Percentiles rank a stretch among this genome's conserved stretches.
Evolutionary conservation across 2,113 vertebrate genomes (phyloP).

Genomic region (Cervus canadensis): DNA sequence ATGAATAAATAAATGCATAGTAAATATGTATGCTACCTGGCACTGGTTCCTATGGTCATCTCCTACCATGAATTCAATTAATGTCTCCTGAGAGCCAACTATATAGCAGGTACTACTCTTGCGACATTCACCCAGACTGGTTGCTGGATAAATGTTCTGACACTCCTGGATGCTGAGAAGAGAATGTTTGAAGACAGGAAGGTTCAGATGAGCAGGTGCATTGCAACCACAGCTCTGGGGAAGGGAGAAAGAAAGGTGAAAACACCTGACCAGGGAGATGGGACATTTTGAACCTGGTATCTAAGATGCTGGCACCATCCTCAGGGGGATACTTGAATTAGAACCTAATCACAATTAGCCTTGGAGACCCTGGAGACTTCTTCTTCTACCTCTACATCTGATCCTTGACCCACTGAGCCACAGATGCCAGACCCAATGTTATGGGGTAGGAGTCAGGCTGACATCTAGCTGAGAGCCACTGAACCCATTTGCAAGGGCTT

Average conservation of each 20-base stretch:
- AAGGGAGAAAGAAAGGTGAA: neutral
- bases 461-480: neutral
- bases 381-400: too few species aligned
- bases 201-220: neutral
- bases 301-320: neutral
- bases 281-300: neutral
- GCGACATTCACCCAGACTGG: neutral
- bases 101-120: neutral
- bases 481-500: neutral
- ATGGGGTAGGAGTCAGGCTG: neutral
- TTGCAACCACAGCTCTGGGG: neutral
- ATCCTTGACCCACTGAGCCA: neutral
- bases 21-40: neutral
- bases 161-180: neutral
- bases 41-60: neutral
- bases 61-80: neutral
- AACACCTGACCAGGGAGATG: neutral
- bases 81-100: neutral
- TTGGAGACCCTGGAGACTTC: neutral
- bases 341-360: neutral
- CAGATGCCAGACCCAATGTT: neutral
- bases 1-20: neutral
- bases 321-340: neutral
- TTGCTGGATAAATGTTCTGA: neutral
- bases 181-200: neutral